Conservation (phyloP, 2,113 vertebrate genomes). For the Anas platyrhynchos region DNA sequence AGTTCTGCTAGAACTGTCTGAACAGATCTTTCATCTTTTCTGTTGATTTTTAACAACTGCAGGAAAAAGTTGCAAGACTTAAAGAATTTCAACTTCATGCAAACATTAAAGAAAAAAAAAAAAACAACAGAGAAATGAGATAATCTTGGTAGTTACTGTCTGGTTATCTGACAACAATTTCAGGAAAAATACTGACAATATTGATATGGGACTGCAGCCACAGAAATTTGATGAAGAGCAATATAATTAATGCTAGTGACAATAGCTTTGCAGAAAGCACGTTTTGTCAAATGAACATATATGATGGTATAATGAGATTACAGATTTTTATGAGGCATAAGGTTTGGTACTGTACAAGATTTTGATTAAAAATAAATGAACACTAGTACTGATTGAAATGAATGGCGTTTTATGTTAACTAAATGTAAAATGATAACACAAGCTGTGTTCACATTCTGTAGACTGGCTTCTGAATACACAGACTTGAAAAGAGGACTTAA, state of each 20-base stretch:
- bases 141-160: neutral
- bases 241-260: neutral
- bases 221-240: neutral
- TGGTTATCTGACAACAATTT: neutral
- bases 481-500: neutral
- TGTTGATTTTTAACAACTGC: neutral
- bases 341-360: neutral
- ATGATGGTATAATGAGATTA: neutral
- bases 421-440: neutral
- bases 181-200: neutral
- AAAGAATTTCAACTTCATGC: neutral
- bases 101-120: neutral
- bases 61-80: neutral
- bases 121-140: neutral
- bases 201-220: neutral
- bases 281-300: neutral
- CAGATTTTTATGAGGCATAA: neutral
- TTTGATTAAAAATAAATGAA: neutral
- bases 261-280: neutral
- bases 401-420: neutral
- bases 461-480: neutral
- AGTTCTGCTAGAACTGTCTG: neutral
- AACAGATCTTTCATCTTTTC: neutral
- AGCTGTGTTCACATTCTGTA: neutral
- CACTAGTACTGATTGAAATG: neutral